Evolutionary conservation across 2,113 vertebrate species (phyloP), one percentile per base, ranked within the genome.

Genomic region (Nanorana parkeri): DNA sequence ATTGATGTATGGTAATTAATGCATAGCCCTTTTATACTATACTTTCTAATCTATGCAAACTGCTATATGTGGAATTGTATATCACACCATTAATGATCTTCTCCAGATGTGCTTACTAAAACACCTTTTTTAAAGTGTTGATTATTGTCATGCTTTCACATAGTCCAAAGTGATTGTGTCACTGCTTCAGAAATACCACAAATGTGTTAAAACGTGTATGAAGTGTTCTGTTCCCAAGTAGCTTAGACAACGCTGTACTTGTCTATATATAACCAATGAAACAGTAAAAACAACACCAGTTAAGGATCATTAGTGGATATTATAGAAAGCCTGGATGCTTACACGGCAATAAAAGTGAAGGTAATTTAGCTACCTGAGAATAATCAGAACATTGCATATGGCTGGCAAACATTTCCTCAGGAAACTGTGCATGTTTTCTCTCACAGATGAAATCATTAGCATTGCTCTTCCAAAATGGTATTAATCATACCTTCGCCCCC

Each of bases 81-180:
- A 17, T 75, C 55, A 60, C 55, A 60, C n/a, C 41, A 32, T 41
- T 75, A 61, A 61, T 61, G 55, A 78, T 78, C 47, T 78, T 20
- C 65, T 65, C 23, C 23, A n/a, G 51, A 64, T 24, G 75, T 65
- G 58, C 63, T 55, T 24, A 63, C 20, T 64, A 36, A 58, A 78
- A 61, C 78, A 80, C 54, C 66, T 61, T 78, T 68, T 54, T 67
- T 15, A 21, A 75, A 26, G 69, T 82, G 80, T 75, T 82, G 61
- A 82, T 82, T 82, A 75, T 75, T 52, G 58, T 20, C 32, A 19
- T n/a, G 29, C 29, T 41, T 81, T 55, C 78, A 68, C 86, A 69
- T 84, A 86, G 85, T 88, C 87, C 86, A 84, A 71, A 83, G 86
- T 87, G 77, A 84, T 87, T 80, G 81, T 85, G 75, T 52, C 60